phyloP scores from a whole-genome alignment of 2,113 vertebrate genomes.

The Saccopteryx leptura region DNA sequence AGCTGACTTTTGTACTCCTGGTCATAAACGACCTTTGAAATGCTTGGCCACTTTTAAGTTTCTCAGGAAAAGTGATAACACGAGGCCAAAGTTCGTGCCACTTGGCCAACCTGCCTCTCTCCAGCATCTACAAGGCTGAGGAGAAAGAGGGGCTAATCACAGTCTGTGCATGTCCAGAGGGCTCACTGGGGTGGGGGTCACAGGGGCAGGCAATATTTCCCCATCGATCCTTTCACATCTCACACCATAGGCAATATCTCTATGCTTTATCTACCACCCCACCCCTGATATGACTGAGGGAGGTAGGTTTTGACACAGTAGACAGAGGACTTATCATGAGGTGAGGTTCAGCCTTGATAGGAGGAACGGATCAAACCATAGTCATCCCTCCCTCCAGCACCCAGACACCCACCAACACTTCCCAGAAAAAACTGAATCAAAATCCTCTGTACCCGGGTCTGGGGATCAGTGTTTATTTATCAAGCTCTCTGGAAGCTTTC shows the following conservation, averaged over 20 bases:
- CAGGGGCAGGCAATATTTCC: not conserved
- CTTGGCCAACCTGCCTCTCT: conserved; percentile 54
- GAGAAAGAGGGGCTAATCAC: not conserved
- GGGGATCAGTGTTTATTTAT: not conserved
- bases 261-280: not conserved
- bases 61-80: conserved; percentile 78
- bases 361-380: not conserved
- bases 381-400: not conserved
- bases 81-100: conserved; percentile 52
- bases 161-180: not conserved
- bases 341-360: not conserved
- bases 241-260: not conserved
- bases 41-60: conserved; percentile 67
- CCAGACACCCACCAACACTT: not conserved
- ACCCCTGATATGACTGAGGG: not conserved
- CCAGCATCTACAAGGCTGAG: not conserved
- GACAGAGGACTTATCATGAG: not conserved
- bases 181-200: not conserved
- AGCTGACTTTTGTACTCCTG: conserved; percentile 79
- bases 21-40: conserved; percentile 80
- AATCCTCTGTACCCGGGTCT: not conserved
- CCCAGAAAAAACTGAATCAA: conserved; percentile 43
- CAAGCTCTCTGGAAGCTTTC: not conserved
- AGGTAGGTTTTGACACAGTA: not conserved
- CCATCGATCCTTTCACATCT: not conserved